Evolutionary conservation across 2,113 vertebrate genomes (phyloP).

Genomic region (Corythaixoides concolor): DNA sequence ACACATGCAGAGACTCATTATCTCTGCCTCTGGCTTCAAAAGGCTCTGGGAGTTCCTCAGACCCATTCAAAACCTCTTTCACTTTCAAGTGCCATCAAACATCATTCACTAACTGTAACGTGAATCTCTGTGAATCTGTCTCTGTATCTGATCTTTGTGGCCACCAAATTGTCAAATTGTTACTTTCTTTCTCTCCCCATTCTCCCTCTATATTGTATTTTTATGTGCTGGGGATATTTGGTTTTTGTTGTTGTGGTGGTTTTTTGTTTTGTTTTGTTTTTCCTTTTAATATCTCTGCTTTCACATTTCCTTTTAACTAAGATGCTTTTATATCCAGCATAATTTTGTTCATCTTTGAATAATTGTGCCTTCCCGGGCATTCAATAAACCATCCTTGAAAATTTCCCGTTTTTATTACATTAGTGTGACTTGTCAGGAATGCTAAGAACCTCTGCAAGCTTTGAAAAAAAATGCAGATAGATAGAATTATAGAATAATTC

Average conservation of each 20-base stretch:
- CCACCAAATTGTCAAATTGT: background rate
- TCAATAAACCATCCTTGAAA: background rate
- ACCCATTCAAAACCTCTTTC: background rate
- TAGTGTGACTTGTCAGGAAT: background rate
- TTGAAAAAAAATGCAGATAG: background rate
- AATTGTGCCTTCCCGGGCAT: background rate
- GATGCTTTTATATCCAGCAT: background rate
- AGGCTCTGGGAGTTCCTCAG: background rate
- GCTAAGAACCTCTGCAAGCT: background rate
- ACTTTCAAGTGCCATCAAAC: conserved; percentile 8
- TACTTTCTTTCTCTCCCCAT: background rate
- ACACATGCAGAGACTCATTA: background rate
- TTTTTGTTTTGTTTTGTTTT: background rate
- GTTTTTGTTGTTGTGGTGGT: too few relatives aligned
- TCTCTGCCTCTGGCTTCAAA: conserved; percentile 16
- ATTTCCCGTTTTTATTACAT: background rate
- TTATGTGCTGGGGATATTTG: background rate
- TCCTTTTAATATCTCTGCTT: background rate
- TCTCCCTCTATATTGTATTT: background rate
- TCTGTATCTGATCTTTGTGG: background rate
- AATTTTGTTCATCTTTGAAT: background rate
- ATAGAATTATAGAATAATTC: background rate
- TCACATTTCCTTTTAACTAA: background rate
- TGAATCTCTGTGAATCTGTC: background rate
- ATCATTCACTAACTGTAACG: background rate